phyloP scores from a whole-genome alignment of 2,888 invertebrate species.

The Andrena praecox region DNA sequence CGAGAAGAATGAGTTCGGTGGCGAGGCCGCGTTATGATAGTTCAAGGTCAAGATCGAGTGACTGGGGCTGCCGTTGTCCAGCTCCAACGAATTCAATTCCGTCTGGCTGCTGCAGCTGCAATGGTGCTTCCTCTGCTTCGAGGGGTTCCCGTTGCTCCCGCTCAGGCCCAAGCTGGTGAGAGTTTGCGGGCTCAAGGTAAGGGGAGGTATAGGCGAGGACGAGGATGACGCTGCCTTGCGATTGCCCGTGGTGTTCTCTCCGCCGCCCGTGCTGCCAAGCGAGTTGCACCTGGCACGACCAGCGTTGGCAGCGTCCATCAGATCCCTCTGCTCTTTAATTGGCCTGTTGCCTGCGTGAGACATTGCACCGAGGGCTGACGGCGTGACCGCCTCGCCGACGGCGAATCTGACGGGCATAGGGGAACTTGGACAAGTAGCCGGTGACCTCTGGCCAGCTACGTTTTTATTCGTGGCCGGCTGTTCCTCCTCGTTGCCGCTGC shows the following conservation, averaged over 20 bases:
- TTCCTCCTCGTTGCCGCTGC: conserved; percentile 59
- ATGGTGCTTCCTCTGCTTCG: conserved; percentile 83
- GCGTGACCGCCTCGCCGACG: conserved; percentile 89
- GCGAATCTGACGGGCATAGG: conserved; percentile 88
- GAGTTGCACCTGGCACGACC: conserved; percentile 89
- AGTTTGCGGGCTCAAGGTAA: conserved; percentile 87
- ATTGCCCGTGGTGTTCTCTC: conserved; percentile 49
- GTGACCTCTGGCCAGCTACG: conserved; percentile 70
- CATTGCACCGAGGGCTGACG: conserved; percentile 70
- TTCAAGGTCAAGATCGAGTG: conserved; percentile 79
- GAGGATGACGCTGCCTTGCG: conserved; percentile 63
- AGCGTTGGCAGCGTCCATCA: conserved; percentile 57
- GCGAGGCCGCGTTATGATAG: conserved; percentile 77
- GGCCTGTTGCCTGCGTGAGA: conserved; percentile 53
- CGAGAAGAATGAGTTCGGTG: conserved; percentile 75
- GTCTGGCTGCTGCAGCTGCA: conserved; percentile 92
- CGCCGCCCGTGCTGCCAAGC: conserved; percentile 84
- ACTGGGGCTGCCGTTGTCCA: conserved; percentile 82
- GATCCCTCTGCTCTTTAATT: conserved; percentile 64
- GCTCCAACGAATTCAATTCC: conserved; percentile 89
- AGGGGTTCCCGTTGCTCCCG: conserved; percentile 84
- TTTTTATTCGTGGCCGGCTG: conserved; percentile 8
- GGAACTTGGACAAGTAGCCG: conserved; percentile 81
- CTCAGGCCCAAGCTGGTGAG: conserved; percentile 88
- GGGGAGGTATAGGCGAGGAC: conserved; percentile 78